phyloP scores from a whole-genome alignment of 2,113 vertebrate genomes.

The Chlorocebus sabaeus region DNA sequence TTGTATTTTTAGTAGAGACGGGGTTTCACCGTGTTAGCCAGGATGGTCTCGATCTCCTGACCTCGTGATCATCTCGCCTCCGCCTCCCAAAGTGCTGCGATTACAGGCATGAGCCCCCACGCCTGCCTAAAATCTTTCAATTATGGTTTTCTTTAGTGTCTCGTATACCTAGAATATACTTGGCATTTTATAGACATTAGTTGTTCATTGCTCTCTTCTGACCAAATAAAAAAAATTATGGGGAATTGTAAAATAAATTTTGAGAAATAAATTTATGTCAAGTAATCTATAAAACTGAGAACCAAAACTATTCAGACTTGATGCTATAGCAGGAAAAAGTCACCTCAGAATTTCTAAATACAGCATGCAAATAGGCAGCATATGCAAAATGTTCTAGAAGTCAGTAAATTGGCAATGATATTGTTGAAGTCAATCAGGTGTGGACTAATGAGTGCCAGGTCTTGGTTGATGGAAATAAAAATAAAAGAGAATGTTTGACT shows the following conservation, averaged over 20 bases:
- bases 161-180: not conserved
- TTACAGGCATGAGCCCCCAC: too few relatives aligned
- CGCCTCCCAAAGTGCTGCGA: too few relatives aligned
- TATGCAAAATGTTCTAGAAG: not conserved
- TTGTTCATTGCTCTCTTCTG: not conserved
- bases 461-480: not conserved
- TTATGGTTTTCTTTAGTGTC: not conserved
- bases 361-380: not conserved
- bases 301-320: not conserved
- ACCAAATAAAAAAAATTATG: not conserved
- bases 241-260: not conserved
- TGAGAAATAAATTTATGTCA: not conserved
- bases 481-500: not conserved
- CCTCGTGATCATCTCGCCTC: too few relatives aligned
- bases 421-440: not conserved
- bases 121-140: not conserved
- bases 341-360: not conserved
- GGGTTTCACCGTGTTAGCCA: too few relatives aligned
- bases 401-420: not conserved
- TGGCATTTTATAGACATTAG: not conserved
- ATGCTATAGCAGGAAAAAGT: not conserved
- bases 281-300: not conserved
- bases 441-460: not conserved
- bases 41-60: too few relatives aligned
- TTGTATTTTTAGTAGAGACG: too few relatives aligned